phyloP scores from a whole-genome alignment of 2,888 invertebrate species.

The Thera obeliscata region DNA sequence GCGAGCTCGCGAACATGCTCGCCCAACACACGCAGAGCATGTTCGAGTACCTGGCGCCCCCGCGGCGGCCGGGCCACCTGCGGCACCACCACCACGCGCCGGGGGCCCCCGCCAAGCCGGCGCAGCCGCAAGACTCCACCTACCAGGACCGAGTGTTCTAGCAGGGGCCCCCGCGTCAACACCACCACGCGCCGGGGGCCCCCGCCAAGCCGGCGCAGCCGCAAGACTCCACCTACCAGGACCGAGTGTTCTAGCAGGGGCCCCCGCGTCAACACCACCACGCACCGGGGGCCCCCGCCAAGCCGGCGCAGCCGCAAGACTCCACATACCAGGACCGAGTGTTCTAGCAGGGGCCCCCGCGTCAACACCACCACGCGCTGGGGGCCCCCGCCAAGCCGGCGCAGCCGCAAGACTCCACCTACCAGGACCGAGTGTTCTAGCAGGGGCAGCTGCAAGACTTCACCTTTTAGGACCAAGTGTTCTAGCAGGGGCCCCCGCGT shows the following conservation, averaged over 20 bases:
- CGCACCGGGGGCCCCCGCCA: constrained; percentile 72
- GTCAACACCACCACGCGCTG: constrained; percentile 87
- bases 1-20: constrained; percentile 95
- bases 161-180: constrained; percentile 87
- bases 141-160: constrained; percentile 94
- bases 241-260: constrained; percentile 90
- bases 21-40: constrained; percentile 95
- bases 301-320: constrained; percentile 85
- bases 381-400: constrained; percentile 70
- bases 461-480: constrained; percentile 94
- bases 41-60: constrained; percentile 93
- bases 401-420: constrained; percentile 90
- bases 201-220: constrained; percentile 75
- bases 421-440: constrained; percentile 94
- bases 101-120: constrained; percentile 69
- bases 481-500: constrained; percentile 67
- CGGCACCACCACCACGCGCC: constrained; percentile 87
- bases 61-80: constrained; percentile 90
- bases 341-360: constrained; percentile 88
- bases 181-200: constrained; percentile 85
- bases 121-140: constrained; percentile 89
- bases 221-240: constrained; percentile 93
- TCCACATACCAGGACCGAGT: constrained; percentile 94
- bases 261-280: constrained; percentile 90
- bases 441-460: constrained; percentile 90